Evolutionary conservation across 2,113 vertebrate species (phyloP).

Genomic region (Lagopus leucura): DNA sequence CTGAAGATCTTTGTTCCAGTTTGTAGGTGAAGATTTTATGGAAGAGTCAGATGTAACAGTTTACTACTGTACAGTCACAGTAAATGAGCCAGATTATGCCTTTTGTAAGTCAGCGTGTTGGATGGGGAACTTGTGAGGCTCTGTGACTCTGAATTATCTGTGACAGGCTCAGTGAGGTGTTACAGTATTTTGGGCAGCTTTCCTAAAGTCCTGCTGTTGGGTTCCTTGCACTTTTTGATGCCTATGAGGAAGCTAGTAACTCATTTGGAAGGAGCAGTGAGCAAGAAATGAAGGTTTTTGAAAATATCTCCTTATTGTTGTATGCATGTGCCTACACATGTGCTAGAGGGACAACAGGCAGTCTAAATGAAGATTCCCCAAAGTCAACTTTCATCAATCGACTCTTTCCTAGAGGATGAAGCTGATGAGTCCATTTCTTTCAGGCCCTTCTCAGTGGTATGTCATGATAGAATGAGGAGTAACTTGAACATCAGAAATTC

Average conservation of each 20-base stretch:
- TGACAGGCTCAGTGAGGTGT: neutral
- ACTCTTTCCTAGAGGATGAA: neutral
- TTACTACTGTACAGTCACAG: neutral
- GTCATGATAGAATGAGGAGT: too few species aligned
- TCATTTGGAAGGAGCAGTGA: neutral
- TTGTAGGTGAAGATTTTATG: neutral
- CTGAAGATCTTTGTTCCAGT: neutral
- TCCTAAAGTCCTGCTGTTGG: slow-evolving; percentile 21
- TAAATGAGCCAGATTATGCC: neutral
- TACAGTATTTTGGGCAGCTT: neutral
- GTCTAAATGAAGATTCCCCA: neutral
- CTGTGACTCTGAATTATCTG: neutral
- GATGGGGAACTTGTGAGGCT: neutral
- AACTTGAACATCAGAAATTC: too few species aligned
- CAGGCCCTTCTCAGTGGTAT: too few species aligned
- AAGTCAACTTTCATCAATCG: neutral
- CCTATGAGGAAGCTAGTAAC: neutral
- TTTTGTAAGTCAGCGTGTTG: neutral
- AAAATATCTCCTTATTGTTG: neutral
- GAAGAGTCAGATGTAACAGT: slow-evolving; percentile 23
- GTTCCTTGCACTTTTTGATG: neutral
- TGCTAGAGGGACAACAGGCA: neutral
- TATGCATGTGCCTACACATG: neutral
- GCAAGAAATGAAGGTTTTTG: neutral
- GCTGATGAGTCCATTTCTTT: neutral